These are phyloP conservation scores for Chrysaora quinquecirrha DNA, from an alignment of 30 jellyfish, hydroid and myxozoan species.

Conservation along the genomic window DNA sequence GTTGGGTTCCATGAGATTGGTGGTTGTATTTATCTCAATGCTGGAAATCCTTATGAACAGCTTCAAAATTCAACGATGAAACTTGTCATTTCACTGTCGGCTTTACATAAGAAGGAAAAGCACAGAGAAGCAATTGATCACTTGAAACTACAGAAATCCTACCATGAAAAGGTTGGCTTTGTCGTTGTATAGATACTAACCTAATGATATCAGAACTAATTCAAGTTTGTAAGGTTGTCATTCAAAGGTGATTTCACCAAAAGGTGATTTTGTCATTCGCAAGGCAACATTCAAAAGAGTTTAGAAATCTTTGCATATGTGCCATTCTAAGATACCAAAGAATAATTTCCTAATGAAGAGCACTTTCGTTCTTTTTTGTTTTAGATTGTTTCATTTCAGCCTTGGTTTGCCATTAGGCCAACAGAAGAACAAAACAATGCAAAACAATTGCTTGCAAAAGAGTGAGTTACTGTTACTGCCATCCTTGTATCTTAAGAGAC, in stretches of 20 bases:
- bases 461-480: conserved; percentile 6
- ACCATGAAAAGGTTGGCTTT: neutral
- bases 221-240: neutral
- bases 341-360: too few species aligned
- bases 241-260: neutral
- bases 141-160: neutral
- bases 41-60: conserved; percentile 18
- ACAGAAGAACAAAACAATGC: conserved; percentile 14
- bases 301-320: too few species aligned
- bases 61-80: conserved; percentile 12
- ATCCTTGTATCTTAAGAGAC: neutral
- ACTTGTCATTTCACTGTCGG: neutral
- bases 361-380: too few species aligned
- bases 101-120: neutral
- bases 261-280: neutral
- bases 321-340: too few species aligned
- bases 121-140: neutral
- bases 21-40: neutral
- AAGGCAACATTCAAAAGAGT: neutral
- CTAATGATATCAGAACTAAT: neutral
- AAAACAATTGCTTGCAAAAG: conserved; percentile 33
- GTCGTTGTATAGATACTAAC: too few species aligned
- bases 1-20: conserved; percentile 33
- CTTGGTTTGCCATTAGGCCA: conserved; percentile 37
- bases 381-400: conserved; percentile 12